phyloP scores from a whole-genome alignment of 2,888 invertebrate genomes.

The Drosophila dives region DNA sequence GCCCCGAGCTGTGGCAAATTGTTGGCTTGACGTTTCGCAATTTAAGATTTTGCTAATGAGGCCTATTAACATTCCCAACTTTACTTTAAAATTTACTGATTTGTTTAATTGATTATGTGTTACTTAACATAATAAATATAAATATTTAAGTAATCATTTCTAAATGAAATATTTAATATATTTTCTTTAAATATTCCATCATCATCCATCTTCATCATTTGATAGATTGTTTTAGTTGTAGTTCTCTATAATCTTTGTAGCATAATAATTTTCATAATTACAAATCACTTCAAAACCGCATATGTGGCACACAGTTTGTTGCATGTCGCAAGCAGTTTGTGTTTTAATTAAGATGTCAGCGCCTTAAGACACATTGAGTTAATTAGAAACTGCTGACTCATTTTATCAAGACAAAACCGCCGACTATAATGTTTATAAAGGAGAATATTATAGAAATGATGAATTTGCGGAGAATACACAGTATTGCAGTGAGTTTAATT shows the following conservation, averaged over 20 bases:
- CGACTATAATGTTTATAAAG: slow-evolving; percentile 36
- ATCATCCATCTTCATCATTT: background rate
- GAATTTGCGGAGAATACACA: slow-evolving; percentile 26
- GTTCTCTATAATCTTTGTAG: background rate
- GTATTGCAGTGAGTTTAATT: background rate
- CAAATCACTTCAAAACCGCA: background rate
- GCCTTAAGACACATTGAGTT: slow-evolving; percentile 32
- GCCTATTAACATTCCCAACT: slow-evolving; percentile 1
- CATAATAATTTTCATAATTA: background rate
- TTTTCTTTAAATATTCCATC: too few species aligned
- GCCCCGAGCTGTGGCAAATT: background rate
- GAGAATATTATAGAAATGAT: slow-evolving; percentile 27
- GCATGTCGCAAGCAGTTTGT: slow-evolving; percentile 14
- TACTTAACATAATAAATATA: background rate
- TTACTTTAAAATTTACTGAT: background rate
- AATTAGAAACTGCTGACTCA: slow-evolving; percentile 66
- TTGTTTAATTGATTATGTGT: background rate
- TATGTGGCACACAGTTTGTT: background rate
- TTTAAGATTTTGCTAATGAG: slow-evolving; percentile 2
- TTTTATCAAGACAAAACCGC: slow-evolving; percentile 15
- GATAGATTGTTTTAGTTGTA: background rate
- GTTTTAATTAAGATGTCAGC: slow-evolving; percentile 26
- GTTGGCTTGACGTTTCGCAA: background rate
- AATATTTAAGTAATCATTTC: background rate
- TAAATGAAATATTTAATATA: background rate